Evolutionary conservation across 1,140 invertebrate genomes (phyloP).

Genomic region (Cydia fagiglandana): DNA sequence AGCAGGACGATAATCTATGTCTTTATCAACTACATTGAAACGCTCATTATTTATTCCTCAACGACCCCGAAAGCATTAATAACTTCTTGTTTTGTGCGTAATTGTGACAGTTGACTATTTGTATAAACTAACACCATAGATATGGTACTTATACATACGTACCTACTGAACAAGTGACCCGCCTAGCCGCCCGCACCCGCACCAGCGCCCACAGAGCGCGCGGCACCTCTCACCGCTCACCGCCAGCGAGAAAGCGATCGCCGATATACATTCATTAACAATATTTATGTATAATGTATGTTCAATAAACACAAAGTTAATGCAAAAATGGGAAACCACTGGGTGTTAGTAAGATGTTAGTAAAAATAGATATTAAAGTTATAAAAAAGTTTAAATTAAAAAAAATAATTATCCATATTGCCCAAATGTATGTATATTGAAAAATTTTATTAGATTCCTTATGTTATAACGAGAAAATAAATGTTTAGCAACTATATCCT

Average conservation of each 20-base stretch:
- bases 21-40: slow-evolving; percentile 34
- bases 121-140: slow-evolving; percentile 11
- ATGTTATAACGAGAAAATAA: no score
- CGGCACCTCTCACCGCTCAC: not conserved
- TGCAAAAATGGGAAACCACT: no score
- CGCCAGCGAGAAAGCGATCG: not conserved
- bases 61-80: slow-evolving; percentile 59
- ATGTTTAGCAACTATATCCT: no score
- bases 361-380: no score
- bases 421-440: no score
- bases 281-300: no score
- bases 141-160: slow-evolving; percentile 11
- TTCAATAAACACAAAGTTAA: no score
- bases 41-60: slow-evolving; percentile 45
- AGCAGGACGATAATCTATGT: slow-evolving; percentile 37
- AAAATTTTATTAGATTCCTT: no score
- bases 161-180: not conserved
- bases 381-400: no score
- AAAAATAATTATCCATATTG: no score
- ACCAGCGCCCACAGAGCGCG: not conserved
- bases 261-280: no score
- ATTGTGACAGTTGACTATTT: slow-evolving; percentile 51
- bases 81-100: slow-evolving; percentile 61
- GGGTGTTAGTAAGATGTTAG: no score
- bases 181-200: not conserved